Evolutionary conservation across 1,140 invertebrate genomes (phyloP), one percentile per base, ranked within the genome.

Genomic region (Archivesica marissinica): DNA sequence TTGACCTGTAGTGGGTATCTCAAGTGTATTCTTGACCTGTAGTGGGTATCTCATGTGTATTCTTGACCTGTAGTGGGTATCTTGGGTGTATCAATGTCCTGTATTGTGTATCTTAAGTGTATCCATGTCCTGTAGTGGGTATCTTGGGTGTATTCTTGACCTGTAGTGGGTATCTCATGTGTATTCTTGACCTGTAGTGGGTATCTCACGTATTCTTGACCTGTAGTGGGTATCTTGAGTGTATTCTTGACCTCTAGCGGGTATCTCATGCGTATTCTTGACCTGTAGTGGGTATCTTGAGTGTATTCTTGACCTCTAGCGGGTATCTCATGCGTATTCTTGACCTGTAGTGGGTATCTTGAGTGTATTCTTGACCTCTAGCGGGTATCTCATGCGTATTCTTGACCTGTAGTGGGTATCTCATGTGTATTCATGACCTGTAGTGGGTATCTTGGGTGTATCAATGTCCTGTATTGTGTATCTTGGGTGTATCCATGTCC

Each of bases 351-450:
- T 17, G 17, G 7, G 17, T 47, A 47, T 47, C 7, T 17, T n/a
- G n/a, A n/a, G 17, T 52, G 25, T 52, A 52, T 20, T 23, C 23
- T 52, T 52, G 50, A 52, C 23, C 3, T 59, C 11, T 28, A 64
- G 59, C 38, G 59, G 30, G 15, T 25, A 9, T 64, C 6, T 35
- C 11, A 64, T 11, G 20, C 38, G 59, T 64, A 13, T 64, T n/a
- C n/a, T n/a, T n/a, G n/a, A n/a, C n/a, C n/a, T n/a, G n/a, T n/a
- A n/a, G n/a, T n/a, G n/a, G n/a, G n/a, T n/a, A n/a, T n/a, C n/a
- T n/a, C n/a, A n/a, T 30, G 56, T 59, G 23, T 64, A 64, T 64
- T 35, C 59, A 64, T n/a, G n/a, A n/a, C n/a, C 20, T 64, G 28
- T 64, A 7, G 33, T 64, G 11, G 33, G 7, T 64, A 64, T 35